Conservation (phyloP, 2,888 invertebrate species). For the Sphaerophoria rueppellii region DNA sequence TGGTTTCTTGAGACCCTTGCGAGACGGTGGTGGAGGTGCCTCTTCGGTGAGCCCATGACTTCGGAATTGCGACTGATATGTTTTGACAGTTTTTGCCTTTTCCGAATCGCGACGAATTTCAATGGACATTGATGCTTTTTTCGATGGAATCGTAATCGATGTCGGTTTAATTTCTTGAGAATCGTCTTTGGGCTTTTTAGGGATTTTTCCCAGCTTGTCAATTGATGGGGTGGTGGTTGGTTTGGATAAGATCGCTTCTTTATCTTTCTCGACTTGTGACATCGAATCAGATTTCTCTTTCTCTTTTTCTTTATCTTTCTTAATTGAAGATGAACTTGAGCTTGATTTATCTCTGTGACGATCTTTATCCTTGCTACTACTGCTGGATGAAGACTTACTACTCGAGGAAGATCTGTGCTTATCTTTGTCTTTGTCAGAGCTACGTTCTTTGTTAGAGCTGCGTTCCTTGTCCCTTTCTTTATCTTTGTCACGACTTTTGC, state of each 20-base stretch:
- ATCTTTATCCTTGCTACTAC: constrained; percentile 82
- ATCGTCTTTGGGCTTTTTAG: constrained; percentile 85
- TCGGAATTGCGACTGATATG: constrained; percentile 94
- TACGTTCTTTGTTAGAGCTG: constrained; percentile 77
- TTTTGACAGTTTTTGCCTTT: constrained; percentile 95
- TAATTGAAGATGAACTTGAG: constrained; percentile 36
- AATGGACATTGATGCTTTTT: constrained; percentile 90
- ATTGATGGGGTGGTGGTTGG: constrained; percentile 86
- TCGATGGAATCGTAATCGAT: constrained; percentile 81
- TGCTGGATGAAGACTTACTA: constrained; percentile 72
- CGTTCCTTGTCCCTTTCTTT: constrained; percentile 75
- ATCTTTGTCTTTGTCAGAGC: constrained; percentile 82
- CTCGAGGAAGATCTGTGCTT: constrained; percentile 77
- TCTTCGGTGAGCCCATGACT: constrained; percentile 95
- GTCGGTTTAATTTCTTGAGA: constrained; percentile 77
- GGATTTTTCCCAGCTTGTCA: constrained; percentile 90
- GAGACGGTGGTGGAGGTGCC: constrained; percentile 91
- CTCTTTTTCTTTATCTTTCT: constrained; percentile 77
- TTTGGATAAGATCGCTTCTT: constrained; percentile 86
- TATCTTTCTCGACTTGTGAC: constrained; percentile 86
- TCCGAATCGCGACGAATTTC: constrained; percentile 89
- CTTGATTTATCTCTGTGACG: constrained; percentile 81
- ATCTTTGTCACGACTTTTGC: constrained; percentile 61
- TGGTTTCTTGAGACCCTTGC: constrained; percentile 86
- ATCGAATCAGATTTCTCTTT: constrained; percentile 74